Evolutionary conservation across 2,888 invertebrate species (phyloP).

Genomic region (Lysandra coridon): DNA sequence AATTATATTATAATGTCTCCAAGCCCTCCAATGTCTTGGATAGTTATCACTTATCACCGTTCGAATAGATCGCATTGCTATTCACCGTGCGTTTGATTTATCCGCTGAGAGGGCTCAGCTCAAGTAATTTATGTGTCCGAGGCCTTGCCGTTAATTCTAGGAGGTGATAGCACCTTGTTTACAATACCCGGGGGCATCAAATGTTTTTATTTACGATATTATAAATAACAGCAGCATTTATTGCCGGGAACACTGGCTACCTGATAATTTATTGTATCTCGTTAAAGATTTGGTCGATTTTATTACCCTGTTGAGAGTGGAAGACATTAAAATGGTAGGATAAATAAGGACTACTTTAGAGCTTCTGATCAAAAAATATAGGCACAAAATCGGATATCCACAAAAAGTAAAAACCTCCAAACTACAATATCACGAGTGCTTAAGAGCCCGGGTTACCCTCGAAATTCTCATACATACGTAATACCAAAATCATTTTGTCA

Average conservation of each 20-base stretch:
- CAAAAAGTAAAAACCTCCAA: too few species aligned
- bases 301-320: conserved; percentile 8
- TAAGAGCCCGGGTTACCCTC: too few species aligned
- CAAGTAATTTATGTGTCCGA: conserved; percentile 64
- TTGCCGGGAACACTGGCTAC: background rate
- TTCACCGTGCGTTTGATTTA: conserved; percentile 72
- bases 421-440: too few species aligned
- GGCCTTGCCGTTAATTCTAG: conserved; percentile 64
- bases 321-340: background rate
- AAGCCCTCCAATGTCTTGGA: background rate
- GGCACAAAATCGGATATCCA: too few species aligned
- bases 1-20: background rate
- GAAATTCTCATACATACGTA: too few species aligned
- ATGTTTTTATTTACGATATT: conserved; percentile 32
- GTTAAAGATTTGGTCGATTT: conserved; percentile 30
- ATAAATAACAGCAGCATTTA: background rate
- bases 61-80: conserved; percentile 57
- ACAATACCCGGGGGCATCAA: conserved; percentile 26
- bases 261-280: conserved; percentile 1
- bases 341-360: background rate
- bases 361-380: too few species aligned
- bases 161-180: conserved; percentile 53
- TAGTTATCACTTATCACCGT: conserved; percentile 16
- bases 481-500: too few species aligned
- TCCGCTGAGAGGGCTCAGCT: conserved; percentile 66